Conservation (phyloP, 2,113 vertebrate genomes). For the Tragulus kanchil region DNA sequence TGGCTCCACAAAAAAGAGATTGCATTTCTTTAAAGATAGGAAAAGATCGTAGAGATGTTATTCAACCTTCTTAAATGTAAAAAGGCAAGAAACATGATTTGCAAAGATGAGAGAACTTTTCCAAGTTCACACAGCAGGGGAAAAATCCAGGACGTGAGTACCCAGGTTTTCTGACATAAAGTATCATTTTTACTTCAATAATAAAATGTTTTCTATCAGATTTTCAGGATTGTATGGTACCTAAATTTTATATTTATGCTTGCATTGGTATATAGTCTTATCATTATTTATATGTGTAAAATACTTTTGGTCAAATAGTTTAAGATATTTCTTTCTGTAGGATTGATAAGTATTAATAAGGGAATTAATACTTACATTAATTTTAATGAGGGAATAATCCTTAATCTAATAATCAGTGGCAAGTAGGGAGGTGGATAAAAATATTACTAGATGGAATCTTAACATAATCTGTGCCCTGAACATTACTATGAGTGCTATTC, state of each 20-base stretch:
- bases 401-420: not conserved
- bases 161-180: not conserved
- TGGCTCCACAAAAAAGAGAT: conserved; percentile 24
- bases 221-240: not conserved
- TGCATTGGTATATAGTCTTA: not conserved
- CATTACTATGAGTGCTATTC: not conserved
- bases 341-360: not conserved
- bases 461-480: not conserved
- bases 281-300: conserved; percentile 40
- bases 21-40: conserved; percentile 49
- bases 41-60: not conserved
- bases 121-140: not conserved
- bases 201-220: not conserved
- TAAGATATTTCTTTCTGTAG: conserved; percentile 11
- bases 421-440: not conserved
- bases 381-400: not conserved
- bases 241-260: conserved; percentile 6
- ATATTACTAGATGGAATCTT: not conserved
- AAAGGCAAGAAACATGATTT: conserved; percentile 14
- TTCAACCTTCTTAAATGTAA: conserved; percentile 37
- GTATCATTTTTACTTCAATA: not conserved
- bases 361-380: not conserved
- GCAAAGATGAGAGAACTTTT: not conserved
- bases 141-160: not conserved
- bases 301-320: not conserved